Evolutionary conservation across 2,888 invertebrate genomes (phyloP).

Genomic region (Lepetodrilus schrolli): DNA sequence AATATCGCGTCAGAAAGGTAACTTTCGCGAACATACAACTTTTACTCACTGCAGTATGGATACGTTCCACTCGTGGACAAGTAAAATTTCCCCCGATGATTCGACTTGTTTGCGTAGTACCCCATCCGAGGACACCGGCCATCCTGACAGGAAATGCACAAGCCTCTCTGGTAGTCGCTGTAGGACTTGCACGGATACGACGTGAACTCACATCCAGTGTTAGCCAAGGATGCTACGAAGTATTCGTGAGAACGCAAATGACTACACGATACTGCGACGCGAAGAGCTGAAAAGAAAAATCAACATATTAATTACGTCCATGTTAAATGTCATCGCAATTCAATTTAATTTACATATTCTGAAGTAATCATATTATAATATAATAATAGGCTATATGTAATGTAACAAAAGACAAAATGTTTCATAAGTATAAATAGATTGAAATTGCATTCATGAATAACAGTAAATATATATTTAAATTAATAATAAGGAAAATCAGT

Average conservation of each 20-base stretch:
- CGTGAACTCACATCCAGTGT: slow-evolving; percentile 28
- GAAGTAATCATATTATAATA: too few species aligned
- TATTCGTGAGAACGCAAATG: slow-evolving; percentile 36
- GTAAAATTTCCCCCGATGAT: slow-evolving; percentile 21
- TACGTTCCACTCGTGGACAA: not conserved
- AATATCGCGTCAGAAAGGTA: too few species aligned
- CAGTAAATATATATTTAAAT: too few species aligned
- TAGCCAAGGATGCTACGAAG: slow-evolving; percentile 39
- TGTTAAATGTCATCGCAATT: too few species aligned
- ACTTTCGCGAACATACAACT: too few species aligned
- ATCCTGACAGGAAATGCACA: slow-evolving; percentile 27
- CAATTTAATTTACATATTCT: too few species aligned
- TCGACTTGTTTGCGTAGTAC: slow-evolving; percentile 6
- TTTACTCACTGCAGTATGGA: slow-evolving; percentile 22
- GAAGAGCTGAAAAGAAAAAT: slow-evolving; percentile 35
- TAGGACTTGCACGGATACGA: slow-evolving; percentile 36
- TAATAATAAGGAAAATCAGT: too few species aligned
- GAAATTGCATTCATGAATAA: too few species aligned
- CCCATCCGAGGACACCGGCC: slow-evolving; percentile 36
- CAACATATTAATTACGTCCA: too few species aligned
- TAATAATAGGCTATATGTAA: too few species aligned
- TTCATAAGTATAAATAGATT: too few species aligned
- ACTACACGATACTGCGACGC: slow-evolving; percentile 33
- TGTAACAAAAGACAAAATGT: too few species aligned
- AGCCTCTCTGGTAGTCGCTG: slow-evolving; percentile 29